These are phyloP conservation scores for Camponotus pennsylvanicus DNA, from an alignment of 1,140 invertebrate species.

Conservation along the genomic window DNA sequence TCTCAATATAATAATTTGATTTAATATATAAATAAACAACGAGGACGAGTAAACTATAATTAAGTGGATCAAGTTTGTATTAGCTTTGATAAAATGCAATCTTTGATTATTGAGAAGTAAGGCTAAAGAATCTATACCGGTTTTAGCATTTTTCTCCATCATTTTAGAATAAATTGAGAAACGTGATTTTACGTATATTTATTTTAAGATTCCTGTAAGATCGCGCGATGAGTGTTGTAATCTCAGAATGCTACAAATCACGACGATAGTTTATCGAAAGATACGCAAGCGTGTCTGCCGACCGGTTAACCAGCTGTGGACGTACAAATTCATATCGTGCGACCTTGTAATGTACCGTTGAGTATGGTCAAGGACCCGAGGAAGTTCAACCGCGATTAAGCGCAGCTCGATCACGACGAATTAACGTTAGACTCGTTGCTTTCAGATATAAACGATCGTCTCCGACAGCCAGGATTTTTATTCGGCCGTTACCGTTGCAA, in stretches of 20 bases:
- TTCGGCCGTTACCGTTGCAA: slow-evolving; percentile 46
- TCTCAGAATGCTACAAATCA: slow-evolving; percentile 22
- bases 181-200: neutral
- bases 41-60: too few species aligned
- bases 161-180: neutral
- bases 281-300: neutral
- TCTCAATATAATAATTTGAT: too few species aligned
- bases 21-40: too few species aligned
- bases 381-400: slow-evolving; percentile 28
- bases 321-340: slow-evolving; percentile 55
- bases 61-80: too few species aligned
- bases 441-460: slow-evolving; percentile 38
- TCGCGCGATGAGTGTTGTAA: neutral
- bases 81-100: too few species aligned
- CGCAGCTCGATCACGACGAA: slow-evolving; percentile 35
- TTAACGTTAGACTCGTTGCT: slow-evolving; percentile 37
- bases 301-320: slow-evolving; percentile 37
- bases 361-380: slow-evolving; percentile 31
- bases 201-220: slow-evolving; percentile 18
- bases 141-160: too few species aligned
- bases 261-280: slow-evolving; percentile 21
- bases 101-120: too few species aligned
- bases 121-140: too few species aligned
- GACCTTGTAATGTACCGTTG: slow-evolving; percentile 51
- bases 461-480: slow-evolving; percentile 4